A percentile compares a stretch with the other conserved stretches of the same genome.
These are phyloP conservation scores for Platypus cylindrus DNA, from an alignment of 2,888 invertebrate genomes.

Conservation along the genomic window DNA sequence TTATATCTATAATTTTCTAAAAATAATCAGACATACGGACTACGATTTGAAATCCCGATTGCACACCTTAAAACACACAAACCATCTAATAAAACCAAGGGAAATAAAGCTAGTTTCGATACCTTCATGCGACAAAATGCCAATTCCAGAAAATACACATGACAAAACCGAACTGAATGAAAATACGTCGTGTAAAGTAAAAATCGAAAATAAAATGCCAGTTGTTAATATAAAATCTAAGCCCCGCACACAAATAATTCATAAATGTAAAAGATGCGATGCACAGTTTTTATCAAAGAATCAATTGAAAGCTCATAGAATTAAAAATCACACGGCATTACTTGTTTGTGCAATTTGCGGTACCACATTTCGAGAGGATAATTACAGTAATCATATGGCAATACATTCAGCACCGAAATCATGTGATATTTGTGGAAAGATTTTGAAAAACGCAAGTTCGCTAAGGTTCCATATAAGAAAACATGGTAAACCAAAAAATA, in stretches of 20 bases:
- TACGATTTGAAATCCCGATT: slow-evolving; percentile 19
- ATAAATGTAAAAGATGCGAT: slow-evolving; percentile 21
- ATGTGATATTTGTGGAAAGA: slow-evolving; percentile 24
- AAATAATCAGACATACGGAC: slow-evolving; percentile 23
- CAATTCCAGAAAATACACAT: background rate
- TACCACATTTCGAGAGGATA: slow-evolving; percentile 19
- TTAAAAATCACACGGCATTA: slow-evolving; percentile 20
- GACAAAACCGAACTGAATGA: slow-evolving; percentile 3
- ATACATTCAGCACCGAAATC: slow-evolving; percentile 22
- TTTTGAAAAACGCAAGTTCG: slow-evolving; percentile 27
- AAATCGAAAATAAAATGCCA: slow-evolving; percentile 5
- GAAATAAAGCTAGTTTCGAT: slow-evolving; percentile 12
- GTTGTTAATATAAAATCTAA: background rate
- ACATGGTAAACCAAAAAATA: slow-evolving; percentile 22
- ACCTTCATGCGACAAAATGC: no score
- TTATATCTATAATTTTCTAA: slow-evolving; percentile 24
- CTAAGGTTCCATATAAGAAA: slow-evolving; percentile 24
- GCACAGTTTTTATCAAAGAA: slow-evolving; percentile 18
- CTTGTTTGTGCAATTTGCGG: slow-evolving; percentile 29
- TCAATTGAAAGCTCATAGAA: slow-evolving; percentile 18
- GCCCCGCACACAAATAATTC: slow-evolving; percentile 11
- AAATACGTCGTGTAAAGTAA: slow-evolving; percentile 7
- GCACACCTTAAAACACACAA: slow-evolving; percentile 14
- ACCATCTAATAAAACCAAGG: slow-evolving; percentile 12
- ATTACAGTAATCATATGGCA: slow-evolving; percentile 18